Evolutionary conservation across 2,797 vertebrate species (phyloP).

Genomic region (Melanotaenia maccullochi): DNA sequence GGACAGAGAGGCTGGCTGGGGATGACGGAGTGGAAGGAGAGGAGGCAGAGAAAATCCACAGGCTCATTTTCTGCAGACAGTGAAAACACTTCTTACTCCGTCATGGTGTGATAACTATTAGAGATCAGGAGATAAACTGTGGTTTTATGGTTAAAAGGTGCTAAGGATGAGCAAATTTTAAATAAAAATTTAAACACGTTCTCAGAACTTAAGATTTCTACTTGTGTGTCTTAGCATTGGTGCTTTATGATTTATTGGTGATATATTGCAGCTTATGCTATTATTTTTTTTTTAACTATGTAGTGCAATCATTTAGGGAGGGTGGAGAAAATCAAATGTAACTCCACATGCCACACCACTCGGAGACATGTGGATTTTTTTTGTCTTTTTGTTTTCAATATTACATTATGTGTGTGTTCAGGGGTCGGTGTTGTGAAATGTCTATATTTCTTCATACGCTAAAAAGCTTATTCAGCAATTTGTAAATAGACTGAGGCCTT

Average conservation of each 20-base stretch:
- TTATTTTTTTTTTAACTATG: neutral
- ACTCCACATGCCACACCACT: neutral
- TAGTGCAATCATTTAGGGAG: neutral
- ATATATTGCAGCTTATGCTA: slow-evolving; percentile 12
- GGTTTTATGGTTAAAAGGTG: neutral
- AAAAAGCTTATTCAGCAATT: slow-evolving; percentile 55
- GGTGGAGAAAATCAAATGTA: neutral
- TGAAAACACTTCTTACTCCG: slow-evolving; percentile 82
- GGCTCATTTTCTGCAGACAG: slow-evolving; percentile 77
- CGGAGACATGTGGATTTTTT: slow-evolving; percentile 7
- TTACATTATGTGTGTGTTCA: neutral
- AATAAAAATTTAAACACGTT: slow-evolving; percentile 24
- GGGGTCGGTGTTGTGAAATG: slow-evolving; percentile 47
- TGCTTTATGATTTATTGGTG: slow-evolving; percentile 18
- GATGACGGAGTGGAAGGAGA: slow-evolving; percentile 57
- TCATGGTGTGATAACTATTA: slow-evolving; percentile 71
- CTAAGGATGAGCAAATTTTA: neutral
- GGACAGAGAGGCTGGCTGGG: slow-evolving; percentile 54
- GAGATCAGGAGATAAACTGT: neutral
- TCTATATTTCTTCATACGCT: slow-evolving; percentile 37
- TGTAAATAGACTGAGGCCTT: neutral
- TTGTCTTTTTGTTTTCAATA: neutral
- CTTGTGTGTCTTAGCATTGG: neutral
- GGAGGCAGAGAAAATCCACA: slow-evolving; percentile 44
- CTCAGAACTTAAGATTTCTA: neutral